phyloP scores from a whole-genome alignment of 2,888 invertebrate genomes.

The Drosophila mimica region DNA sequence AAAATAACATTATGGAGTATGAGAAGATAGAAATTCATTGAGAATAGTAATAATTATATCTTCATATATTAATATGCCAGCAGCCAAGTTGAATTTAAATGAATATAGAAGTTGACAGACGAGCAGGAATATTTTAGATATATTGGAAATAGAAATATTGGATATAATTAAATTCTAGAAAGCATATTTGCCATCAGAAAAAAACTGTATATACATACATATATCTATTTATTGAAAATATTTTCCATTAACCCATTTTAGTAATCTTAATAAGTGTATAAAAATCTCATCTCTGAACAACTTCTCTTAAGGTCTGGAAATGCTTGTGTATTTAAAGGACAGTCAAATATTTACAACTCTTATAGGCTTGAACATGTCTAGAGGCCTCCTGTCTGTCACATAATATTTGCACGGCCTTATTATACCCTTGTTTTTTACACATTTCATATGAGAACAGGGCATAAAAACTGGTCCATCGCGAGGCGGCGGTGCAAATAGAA shows the following conservation, averaged over 20 bases:
- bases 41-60: neutral
- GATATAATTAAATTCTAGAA: neutral
- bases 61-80: neutral
- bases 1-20: neutral
- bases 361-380: slow-evolving; percentile 9
- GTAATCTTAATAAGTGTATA: too few species aligned
- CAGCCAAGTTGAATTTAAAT: neutral
- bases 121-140: too few species aligned
- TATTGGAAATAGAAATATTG: neutral
- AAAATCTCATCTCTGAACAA: neutral
- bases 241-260: neutral
- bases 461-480: slow-evolving; percentile 42
- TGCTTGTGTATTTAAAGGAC: neutral
- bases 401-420: slow-evolving; percentile 33
- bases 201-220: too few species aligned
- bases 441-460: slow-evolving; percentile 52
- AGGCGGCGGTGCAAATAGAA: neutral
- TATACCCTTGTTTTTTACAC: slow-evolving; percentile 17
- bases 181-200: neutral
- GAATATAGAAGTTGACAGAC: neutral
- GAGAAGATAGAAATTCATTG: neutral
- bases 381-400: slow-evolving; percentile 8
- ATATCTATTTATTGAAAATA: neutral
- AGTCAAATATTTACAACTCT: neutral
- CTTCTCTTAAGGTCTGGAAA: neutral